Conservation (phyloP, 1,140 invertebrate genomes). For the Halictus rubicundus region DNA sequence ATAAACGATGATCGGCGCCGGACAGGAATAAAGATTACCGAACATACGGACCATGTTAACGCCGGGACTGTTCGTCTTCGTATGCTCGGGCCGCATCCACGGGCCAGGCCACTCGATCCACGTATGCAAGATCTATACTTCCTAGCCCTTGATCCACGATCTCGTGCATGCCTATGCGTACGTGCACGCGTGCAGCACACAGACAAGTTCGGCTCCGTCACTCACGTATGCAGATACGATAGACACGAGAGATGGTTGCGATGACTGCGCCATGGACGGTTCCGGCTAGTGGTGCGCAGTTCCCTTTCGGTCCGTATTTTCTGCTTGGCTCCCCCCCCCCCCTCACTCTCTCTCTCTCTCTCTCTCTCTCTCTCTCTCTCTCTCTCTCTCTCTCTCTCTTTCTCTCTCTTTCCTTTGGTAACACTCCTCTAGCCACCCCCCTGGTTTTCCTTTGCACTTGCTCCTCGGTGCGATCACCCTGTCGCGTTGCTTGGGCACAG, state of each 20-base stretch:
- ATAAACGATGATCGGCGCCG: background rate
- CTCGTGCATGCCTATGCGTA: background rate
- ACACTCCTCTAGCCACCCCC: too few relatives aligned
- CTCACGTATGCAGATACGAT: constrained; percentile 76
- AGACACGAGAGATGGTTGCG: constrained; percentile 77
- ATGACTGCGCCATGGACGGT: constrained; percentile 77
- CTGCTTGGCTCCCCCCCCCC: constrained; percentile 59
- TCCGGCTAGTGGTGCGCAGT: constrained; percentile 81
- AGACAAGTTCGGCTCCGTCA: constrained; percentile 53
- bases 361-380: constrained; percentile 46
- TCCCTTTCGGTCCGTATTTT: constrained; percentile 72
- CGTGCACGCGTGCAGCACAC: constrained; percentile 31
- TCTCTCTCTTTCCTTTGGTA: constrained; percentile 28
- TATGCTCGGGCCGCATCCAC: constrained; percentile 19
- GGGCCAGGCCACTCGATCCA: constrained; percentile 10
- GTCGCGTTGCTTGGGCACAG: constrained; percentile 18
- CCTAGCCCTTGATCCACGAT: background rate
- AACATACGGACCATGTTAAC: background rate
- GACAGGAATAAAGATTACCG: background rate
- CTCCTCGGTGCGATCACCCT: constrained; percentile 55
- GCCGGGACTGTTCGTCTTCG: constrained; percentile 18
- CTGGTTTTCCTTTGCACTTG: constrained; percentile 38
- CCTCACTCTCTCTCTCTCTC: constrained; percentile 54
- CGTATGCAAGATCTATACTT: constrained; percentile 29
- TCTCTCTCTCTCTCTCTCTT: constrained; percentile 56